phyloP scores from a whole-genome alignment of 2,113 vertebrate species.

The Rhabdomys dilectus region DNA sequence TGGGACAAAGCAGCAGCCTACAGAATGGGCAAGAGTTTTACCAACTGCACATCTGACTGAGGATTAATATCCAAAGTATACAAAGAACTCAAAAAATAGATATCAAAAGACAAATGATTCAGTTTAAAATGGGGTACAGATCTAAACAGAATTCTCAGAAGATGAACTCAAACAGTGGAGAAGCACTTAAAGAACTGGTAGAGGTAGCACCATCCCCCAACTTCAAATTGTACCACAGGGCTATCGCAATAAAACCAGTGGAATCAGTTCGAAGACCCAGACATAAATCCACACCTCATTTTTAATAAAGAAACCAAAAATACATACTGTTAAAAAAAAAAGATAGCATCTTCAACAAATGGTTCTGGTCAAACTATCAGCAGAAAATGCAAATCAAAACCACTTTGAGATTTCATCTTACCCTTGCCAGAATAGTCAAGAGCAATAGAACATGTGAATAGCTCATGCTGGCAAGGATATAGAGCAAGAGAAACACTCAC shows the following conservation, averaged over 20 bases:
- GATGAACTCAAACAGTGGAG: no score
- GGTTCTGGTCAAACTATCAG: neutral
- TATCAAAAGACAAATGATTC: no score
- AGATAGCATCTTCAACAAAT: neutral
- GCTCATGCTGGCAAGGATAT: neutral
- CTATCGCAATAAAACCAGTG: neutral
- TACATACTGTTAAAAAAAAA: neutral
- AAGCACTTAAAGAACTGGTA: no score
- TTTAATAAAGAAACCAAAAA: neutral
- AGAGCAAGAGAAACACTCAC: neutral
- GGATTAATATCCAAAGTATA: no score
- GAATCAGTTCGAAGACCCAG: neutral
- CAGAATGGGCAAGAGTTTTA: no score
- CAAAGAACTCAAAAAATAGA: no score
- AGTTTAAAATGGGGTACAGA: no score
- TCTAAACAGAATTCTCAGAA: no score
- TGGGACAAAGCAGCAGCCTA: no score
- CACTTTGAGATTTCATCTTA: neutral
- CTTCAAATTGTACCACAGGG: no score
- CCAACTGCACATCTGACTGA: no score
- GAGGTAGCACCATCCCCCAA: no score
- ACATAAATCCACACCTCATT: neutral
- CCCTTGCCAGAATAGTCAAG: neutral
- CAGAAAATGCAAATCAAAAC: neutral
- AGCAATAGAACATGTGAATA: neutral